These are phyloP conservation scores for Pseudomyrmex gracilis DNA, from an alignment of 1,140 invertebrate species.

Conservation along the genomic window DNA sequence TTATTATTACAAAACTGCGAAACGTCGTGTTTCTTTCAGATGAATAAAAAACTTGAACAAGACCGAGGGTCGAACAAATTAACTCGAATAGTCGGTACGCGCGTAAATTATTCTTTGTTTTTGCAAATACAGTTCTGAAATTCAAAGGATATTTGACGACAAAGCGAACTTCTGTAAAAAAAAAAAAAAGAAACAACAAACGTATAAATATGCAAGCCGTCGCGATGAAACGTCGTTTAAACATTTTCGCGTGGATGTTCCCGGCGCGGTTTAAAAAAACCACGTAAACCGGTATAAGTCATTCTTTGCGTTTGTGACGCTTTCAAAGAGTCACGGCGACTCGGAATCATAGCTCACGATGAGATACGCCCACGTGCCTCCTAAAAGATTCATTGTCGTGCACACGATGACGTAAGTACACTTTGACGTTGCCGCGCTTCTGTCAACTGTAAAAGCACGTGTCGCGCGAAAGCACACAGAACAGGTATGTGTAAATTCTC, in stretches of 20 bases:
- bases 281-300: constrained; percentile 16
- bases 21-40: background rate
- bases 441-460: constrained; percentile 9
- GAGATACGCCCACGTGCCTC: constrained; percentile 24
- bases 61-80: no score
- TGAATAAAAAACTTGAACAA: background rate
- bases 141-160: background rate
- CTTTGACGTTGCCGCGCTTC: constrained; percentile 38
- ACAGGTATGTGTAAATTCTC: background rate
- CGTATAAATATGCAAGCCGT: constrained; percentile 22
- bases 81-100: background rate
- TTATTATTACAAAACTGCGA: background rate
- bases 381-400: constrained; percentile 46
- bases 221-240: constrained; percentile 33
- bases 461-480: background rate
- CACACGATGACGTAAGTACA: constrained; percentile 23
- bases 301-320: constrained; percentile 5
- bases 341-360: constrained; percentile 33
- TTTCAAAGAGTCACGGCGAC: constrained; percentile 7
- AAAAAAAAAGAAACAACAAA: constrained; percentile 8
- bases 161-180: background rate
- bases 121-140: background rate
- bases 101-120: background rate
- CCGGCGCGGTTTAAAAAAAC: background rate
- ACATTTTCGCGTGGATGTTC: constrained; percentile 21